phyloP scores from a whole-genome alignment of 1,140 invertebrate genomes.

The Leucophenga varia region DNA sequence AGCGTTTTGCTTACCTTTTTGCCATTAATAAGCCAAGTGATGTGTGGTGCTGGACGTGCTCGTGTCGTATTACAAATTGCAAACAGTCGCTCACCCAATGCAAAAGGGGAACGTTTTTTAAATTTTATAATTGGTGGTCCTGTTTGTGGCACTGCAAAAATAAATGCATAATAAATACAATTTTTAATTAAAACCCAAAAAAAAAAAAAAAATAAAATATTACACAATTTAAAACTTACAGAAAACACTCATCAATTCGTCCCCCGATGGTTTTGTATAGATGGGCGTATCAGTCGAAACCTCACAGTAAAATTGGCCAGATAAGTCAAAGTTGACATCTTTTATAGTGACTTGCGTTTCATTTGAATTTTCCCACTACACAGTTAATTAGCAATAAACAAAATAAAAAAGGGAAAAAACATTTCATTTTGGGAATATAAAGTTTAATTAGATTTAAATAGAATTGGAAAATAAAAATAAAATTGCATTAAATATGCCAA shows the following conservation, averaged over 20 bases:
- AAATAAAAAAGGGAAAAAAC: too few species aligned
- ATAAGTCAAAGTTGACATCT: conserved; percentile 72
- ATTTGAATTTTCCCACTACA: conserved; percentile 69
- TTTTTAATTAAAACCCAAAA: too few species aligned
- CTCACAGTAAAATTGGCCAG: conserved; percentile 73
- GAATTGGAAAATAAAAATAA: too few species aligned
- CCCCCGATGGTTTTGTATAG: conserved; percentile 71
- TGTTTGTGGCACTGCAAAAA: conserved; percentile 74
- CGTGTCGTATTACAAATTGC: conserved; percentile 76
- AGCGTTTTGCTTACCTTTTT: conserved; percentile 76
- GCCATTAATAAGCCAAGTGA: conserved; percentile 82
- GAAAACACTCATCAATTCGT: conserved; percentile 73
- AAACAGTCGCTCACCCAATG: conserved; percentile 70
- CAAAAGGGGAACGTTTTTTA: conserved; percentile 64
- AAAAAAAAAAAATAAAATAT: too few species aligned
- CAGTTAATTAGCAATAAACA: conserved; percentile 27
- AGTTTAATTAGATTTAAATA: too few species aligned
- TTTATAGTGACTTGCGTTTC: conserved; percentile 73
- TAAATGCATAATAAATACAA: too few species aligned
- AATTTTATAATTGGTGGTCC: conserved; percentile 72
- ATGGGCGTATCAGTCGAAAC: conserved; percentile 76
- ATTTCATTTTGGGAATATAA: too few species aligned
- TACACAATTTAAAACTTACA: conserved; percentile 67
- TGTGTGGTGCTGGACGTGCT: conserved; percentile 72
- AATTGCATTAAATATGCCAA: too few species aligned